phyloP scores from a whole-genome alignment of 2,888 invertebrate genomes.

The Hirtodrosophila trivittata region DNA sequence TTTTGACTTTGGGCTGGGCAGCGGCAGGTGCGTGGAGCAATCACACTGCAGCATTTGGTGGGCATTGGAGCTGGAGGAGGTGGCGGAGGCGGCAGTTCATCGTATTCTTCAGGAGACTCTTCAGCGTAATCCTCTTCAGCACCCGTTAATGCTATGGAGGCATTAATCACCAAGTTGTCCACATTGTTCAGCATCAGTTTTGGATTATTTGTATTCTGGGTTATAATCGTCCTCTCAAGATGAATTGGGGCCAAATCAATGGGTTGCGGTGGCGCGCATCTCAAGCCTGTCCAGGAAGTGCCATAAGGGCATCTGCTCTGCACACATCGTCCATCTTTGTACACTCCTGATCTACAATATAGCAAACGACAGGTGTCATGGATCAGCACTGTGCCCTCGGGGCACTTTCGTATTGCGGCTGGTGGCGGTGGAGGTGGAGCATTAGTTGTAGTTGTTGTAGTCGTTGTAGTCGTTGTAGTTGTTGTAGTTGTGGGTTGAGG shows the following conservation, averaged over 20 bases:
- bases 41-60: constrained; percentile 68
- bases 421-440: constrained; percentile 20
- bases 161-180: constrained; percentile 63
- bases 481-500: neutral
- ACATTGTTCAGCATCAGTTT: constrained; percentile 58
- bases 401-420: constrained; percentile 47
- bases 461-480: constrained; percentile 11
- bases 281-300: constrained; percentile 66
- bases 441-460: constrained; percentile 5
- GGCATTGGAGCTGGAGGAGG: constrained; percentile 1
- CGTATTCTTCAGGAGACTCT: constrained; percentile 19
- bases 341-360: constrained; percentile 62
- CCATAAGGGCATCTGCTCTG: constrained; percentile 65
- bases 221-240: constrained; percentile 42
- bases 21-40: constrained; percentile 72
- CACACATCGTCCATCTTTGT: constrained; percentile 56
- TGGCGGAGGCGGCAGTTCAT: neutral
- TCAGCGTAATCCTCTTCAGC: constrained; percentile 26
- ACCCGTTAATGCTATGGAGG: constrained; percentile 38
- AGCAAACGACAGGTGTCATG: constrained; percentile 63
- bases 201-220: constrained; percentile 34
- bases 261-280: constrained; percentile 54
- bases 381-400: constrained; percentile 58
- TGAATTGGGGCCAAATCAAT: constrained; percentile 45
- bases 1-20: constrained; percentile 15